Base-by-base conservation (phyloP, 2,888 invertebrate genomes). In the Germaria angustata region DNA sequence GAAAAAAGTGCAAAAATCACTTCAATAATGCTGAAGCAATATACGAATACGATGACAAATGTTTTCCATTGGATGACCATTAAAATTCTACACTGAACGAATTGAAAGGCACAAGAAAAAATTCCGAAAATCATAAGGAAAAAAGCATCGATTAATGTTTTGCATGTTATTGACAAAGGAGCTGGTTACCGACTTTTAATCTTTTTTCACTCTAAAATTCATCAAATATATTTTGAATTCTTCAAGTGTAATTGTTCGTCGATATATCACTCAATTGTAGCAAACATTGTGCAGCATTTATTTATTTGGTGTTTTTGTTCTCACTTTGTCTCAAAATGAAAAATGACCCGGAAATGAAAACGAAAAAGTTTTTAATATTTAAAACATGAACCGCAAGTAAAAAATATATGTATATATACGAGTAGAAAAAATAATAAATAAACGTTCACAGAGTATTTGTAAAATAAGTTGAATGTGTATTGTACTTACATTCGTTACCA, bases 401-500 rank as follows among this genome's bases (percentile, higher is more conserved):
- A 46, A 46, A 46, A 17, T 9, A 34, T n/a, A n/a, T n/a, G n/a
- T n/a, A n/a, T n/a, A 63, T 28, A 73, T 49, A 41, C 53, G 73
- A 69, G 24, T 59, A 36, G 65, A 28, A 28, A 53, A 41, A 53
- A 13, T 32, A 11, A 34, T 34, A 51, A 57, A 66, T 51, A 71
- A 59, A 13, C 2, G 36, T 15, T 71, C 11, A 63, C 11, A 75
- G 32, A 51, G 66, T 53, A 41, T 65, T 44, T 66, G 49, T 59
- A 72, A 59, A 63, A 76, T 41, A 17, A 28, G 11, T 24, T 11
- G 17, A 39, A 32, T 61, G 28, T 24, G 13, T 53, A 1, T 34
- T 79, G 82, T 87, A 94, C 95, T 95, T 93, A 95, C 95, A 95
- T 93, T 96, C 95, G 87, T 94, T 93, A 89, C 95, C 95, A 87